Base-by-base conservation (phyloP, 2,797 vertebrate species). In the Neostethus bicornis region DNA sequence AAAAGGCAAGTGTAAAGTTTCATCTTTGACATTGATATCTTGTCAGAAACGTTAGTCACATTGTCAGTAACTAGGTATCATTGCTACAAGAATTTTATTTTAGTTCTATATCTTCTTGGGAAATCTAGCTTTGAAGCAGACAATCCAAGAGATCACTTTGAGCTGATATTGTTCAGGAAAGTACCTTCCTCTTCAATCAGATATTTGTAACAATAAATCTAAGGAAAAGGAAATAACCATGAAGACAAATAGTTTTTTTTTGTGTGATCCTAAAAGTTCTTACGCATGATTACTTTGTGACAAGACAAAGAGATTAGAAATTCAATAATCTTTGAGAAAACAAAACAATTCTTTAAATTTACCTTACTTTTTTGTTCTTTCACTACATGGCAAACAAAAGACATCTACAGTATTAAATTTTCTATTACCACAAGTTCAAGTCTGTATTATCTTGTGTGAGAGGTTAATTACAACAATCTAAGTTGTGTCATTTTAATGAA, bases 401-500 rank as follows among this genome's bases (percentile, higher is more conserved):
- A 1, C 17, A 13, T 49, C 6, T 29, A 23, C n/a, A n/a, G n/a
- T n/a, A n/a, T 1, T 19, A 37, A 17, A 17, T 45, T 1, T 21
- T 13, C 29, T 8, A 44, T 51, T 57, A 4, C 21, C 10, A 1
- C 1, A 20, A 34, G 66, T 51, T 57, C 1, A 44, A 32, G 41
- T 39, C 19, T 31, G 21, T 17, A 4, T 19, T 10, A 50, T 23
- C 11, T 14, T 16, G 3, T 57, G 11, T 26, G 37, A 56, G 12
- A 51, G 32, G n/a, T 28, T 24, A 59, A 51, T 21, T 50, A 55
- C 20, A 35, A 31, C 11, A 42, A 56, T 34, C 9, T 10, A 12
- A 43, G 54, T 48, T 26, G 19, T 39, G 10, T 48, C 54, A 42
- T 60, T 54, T 70, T 61, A 69, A 61, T 70, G 35, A 54, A 43